Conservation (phyloP, 2,113 vertebrate genomes). For the Cranoglanis bouderius region DNA sequence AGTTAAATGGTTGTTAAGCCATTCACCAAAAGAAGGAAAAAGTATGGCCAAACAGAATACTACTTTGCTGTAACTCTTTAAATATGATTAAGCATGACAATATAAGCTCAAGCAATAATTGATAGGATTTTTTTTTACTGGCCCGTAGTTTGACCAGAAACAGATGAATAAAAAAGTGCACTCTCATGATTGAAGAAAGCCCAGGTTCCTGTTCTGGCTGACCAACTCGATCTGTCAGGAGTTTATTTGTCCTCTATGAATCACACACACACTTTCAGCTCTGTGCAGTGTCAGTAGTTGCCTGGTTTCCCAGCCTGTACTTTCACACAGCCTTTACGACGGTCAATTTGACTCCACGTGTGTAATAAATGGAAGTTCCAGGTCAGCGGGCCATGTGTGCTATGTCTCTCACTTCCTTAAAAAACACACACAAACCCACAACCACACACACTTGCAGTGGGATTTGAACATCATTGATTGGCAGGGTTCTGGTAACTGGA, state of each 20-base stretch:
- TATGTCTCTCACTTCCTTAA: slow-evolving; percentile 39
- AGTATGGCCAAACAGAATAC: background rate
- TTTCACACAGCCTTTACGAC: slow-evolving; percentile 34
- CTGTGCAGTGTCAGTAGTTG: slow-evolving; percentile 34
- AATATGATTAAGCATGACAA: background rate
- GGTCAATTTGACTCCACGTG: slow-evolving; percentile 44
- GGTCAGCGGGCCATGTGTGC: slow-evolving; percentile 48
- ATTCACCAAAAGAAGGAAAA: background rate
- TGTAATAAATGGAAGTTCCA: slow-evolving; percentile 47
- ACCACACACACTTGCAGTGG: background rate
- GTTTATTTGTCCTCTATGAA: slow-evolving; percentile 42
- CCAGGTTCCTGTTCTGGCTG: slow-evolving; percentile 18
- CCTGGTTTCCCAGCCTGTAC: slow-evolving; percentile 17
- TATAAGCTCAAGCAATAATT: slow-evolving; percentile 1
- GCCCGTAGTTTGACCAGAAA: slow-evolving; percentile 11
- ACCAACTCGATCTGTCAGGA: slow-evolving; percentile 24
- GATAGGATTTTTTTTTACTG: background rate
- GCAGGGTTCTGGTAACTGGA: slow-evolving; percentile 42
- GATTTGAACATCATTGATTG: slow-evolving; percentile 39
- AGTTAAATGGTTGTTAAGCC: background rate
- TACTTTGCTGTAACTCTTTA: background rate
- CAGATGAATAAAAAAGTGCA: background rate
- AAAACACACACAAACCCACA: slow-evolving; percentile 14
- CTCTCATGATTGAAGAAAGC: background rate
- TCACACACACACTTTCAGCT: slow-evolving; percentile 32